Evolutionary conservation across 2,888 invertebrate genomes (phyloP), one percentile per base, ranked within the genome.

Genomic region (Tuberolachnus salignus): DNA sequence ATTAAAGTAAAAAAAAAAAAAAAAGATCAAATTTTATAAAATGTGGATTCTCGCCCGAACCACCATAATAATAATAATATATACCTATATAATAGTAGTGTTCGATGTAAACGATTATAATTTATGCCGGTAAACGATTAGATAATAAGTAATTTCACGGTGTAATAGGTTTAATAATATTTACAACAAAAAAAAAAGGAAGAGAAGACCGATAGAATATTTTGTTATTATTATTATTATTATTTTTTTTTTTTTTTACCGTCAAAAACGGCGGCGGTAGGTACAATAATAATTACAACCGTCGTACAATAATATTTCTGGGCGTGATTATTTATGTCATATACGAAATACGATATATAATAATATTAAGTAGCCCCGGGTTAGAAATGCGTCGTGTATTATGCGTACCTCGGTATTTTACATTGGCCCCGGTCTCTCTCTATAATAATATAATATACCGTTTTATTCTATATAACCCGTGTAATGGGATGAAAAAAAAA

Each of bases 271-370:
- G 23, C 16, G 13, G 34, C 6, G 13, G 51, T 53, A 51, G 34
- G 34, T 3, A 46, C 66, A 10, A 11, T 21, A 63, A 61, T 73
- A 73, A 73, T 73, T 73, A 51, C 73, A 14, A 73, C 63, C 42
- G 34, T 73, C 63, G n/a, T n/a, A n/a, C n/a, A n/a, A n/a, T 34
- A 3, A 34, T 34, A 42, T 55, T 51, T 21, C 73, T 21, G 64
- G 73, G 63, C 63, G 74, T 55, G 53, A 66, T 74, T 57, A 67
- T 67, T 78, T 67, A 78, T 78, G 26, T 67, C 75, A 34, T 34
- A 34, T 34, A 34, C 34, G 34, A 34, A 34, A 6, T 34, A 34
- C 34, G 6, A 34, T 6, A 34, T n/a, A 34, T 34, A 34, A 34
- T 34, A 34, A 34, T 34, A 34, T 4, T 34, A 6, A 57, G 55